phyloP scores from a whole-genome alignment of 2,888 invertebrate genomes.

The Chymomyza fuscimana region DNA sequence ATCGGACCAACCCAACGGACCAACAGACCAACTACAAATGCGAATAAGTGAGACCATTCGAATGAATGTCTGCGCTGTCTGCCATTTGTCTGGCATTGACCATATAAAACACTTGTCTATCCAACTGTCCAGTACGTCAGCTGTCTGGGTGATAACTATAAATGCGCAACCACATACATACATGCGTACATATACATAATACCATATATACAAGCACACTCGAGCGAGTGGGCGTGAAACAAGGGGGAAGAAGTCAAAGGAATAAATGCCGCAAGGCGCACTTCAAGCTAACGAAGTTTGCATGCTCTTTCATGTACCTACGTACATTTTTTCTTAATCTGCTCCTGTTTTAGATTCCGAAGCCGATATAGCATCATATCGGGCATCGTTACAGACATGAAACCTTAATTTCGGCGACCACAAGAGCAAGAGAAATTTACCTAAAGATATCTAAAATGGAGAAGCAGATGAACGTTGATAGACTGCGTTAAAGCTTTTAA shows the following conservation, averaged over 20 bases:
- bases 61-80: constrained; percentile 23
- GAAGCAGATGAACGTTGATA: no score
- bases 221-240: constrained; percentile 12
- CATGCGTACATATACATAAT: not conserved
- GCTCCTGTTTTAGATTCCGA: no score
- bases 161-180: constrained; percentile 3
- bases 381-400: no score
- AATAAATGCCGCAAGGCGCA: not conserved
- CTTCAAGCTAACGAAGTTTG: not conserved
- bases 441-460: no score
- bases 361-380: no score
- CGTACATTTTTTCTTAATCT: no score
- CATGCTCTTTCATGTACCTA: not conserved
- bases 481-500: no score
- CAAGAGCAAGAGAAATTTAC: no score
- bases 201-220: not conserved
- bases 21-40: not conserved
- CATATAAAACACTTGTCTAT: constrained; percentile 8
- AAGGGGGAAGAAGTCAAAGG: not conserved
- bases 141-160: constrained; percentile 35
- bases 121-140: constrained; percentile 24
- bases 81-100: constrained; percentile 15
- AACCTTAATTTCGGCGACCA: no score
- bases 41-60: constrained; percentile 7
- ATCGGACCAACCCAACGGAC: constrained; percentile 2